These are phyloP conservation scores for Microcebus griseorufus DNA, from an alignment of 2,113 vertebrate species.

Conservation along the genomic window DNA sequence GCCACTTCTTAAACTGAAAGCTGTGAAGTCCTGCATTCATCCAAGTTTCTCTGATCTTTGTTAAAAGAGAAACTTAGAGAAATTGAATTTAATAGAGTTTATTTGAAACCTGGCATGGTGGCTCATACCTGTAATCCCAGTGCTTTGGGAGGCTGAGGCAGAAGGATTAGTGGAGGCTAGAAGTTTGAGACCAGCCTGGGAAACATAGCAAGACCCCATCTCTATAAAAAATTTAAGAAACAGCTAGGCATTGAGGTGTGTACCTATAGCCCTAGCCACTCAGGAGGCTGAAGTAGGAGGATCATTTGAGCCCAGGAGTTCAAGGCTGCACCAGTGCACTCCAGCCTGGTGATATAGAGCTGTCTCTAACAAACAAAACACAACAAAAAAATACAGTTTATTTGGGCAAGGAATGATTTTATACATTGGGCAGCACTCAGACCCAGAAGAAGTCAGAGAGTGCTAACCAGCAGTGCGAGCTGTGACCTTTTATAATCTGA, in stretches of 20 bases:
- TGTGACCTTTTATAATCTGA: background rate
- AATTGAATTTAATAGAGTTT: background rate
- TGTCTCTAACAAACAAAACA: background rate
- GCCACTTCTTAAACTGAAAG: background rate
- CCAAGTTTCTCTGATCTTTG: background rate
- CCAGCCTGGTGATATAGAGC: no score
- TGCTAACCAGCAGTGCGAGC: background rate
- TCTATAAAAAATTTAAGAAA: no score
- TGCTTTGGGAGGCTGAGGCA: no score
- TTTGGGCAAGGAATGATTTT: background rate
- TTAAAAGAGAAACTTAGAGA: background rate
- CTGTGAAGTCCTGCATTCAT: background rate
- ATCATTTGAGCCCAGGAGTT: no score
- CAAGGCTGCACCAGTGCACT: no score
- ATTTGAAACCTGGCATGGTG: background rate
- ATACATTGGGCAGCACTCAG: background rate
- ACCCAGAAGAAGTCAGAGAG: background rate
- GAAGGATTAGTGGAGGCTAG: no score
- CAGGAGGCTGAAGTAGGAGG: no score
- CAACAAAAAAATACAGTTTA: background rate
- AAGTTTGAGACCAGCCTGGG: no score
- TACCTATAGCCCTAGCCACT: no score
- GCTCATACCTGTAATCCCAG: no score
- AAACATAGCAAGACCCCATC: no score
- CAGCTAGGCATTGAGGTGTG: no score